Base-by-base conservation (phyloP, 1,140 invertebrate species). In the Plutomurus gul region DNA sequence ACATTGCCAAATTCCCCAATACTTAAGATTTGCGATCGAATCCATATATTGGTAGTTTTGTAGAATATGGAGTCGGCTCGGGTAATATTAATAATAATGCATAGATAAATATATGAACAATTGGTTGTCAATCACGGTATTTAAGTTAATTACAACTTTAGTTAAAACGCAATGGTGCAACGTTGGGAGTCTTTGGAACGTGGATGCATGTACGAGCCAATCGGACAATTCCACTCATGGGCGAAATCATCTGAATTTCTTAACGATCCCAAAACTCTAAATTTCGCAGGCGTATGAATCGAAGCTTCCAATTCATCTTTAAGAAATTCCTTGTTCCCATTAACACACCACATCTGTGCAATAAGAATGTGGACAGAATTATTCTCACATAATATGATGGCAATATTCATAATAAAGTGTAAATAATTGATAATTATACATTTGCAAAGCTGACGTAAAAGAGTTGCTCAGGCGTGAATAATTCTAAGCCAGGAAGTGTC, bases 401-500 rank as follows among this genome's bases (percentile, higher is more conserved):
- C 6, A 18, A 30, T 11, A 40, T 43, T 18, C 37, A 4, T 1
- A 43, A 56, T 13, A 71, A 47, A 70, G 13, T 65, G 16, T 33
- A 11, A 2, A 20, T 40, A 7, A 43, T 6, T 20, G 43, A 73
- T 33, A 25, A 39, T 18, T 4, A 30, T 56, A 76, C 75, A 25
- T 79, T 75, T 10, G 78, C 51, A 71, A 79, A 79, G 37, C 72
- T 76, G 20, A 79, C 56, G 13, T 75, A 79, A 25, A 79, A 79
- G 47, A 79, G 51, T 79, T 79, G 78, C 6, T 37, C 27, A 27
- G 47, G 78, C 33, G 56, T 60, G 51, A 36, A 91, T 49, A 92
- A 84, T 76, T 93, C 91, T 79, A 96, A 90, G n/a, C 94, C 94
- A 0, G 95, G 94, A 40, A 96, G 86, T 75, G 4, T n/a, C 78